Evolutionary conservation across 2,797 vertebrate species (phyloP), one percentile per base, ranked within the genome.

Genomic region (Brachyalestes nurse): DNA sequence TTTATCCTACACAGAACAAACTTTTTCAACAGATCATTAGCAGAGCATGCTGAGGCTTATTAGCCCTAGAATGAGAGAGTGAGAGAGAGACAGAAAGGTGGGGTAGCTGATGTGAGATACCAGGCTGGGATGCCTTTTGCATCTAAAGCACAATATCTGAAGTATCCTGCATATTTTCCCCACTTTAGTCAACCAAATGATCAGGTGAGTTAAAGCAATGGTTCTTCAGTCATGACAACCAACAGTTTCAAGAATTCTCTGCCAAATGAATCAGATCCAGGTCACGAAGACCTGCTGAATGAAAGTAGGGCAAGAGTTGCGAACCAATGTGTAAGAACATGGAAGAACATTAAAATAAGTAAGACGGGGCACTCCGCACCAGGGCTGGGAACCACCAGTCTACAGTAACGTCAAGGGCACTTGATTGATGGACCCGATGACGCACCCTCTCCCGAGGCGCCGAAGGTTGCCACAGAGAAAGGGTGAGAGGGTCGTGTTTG

Each of bases 21-120:
- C 77, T 66, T 81, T 65, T 82, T 79, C 72, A 83, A 82, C 84
- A 86, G 78, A 83, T 87, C 86, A 84, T 86, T 86, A 86, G 81
- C 69, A 42, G 74, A 86, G 83, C 84, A 84, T 78, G 84, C 84
- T 28, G 84, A 66, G 75, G 81, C 82, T 75, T 80, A 86, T 86
- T 84, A 83, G 83, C 67, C 62, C 79, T 69, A 78, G 76, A 74
- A 62, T 66, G 75, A 81, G 65, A 81, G 72, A 72, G 78, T 86
- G 84, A 42, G n/a, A 13, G 74, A 57, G 74, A 53, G 21, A 25
- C 85, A 87, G 84, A 40, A 17, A 13, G 72, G 81, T 42, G 64
- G 75, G 34, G 12, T 28, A 45, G 51, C 38, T 6, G 82, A 38
- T 82, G 42, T 70, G 40, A 79, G 62, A 83, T 83, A 80, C 76